Percentiles rank a stretch among this genome's conserved stretches.
Evolutionary conservation across 2,113 vertebrate genomes (phyloP).

Genomic region (Serilophus lunatus): DNA sequence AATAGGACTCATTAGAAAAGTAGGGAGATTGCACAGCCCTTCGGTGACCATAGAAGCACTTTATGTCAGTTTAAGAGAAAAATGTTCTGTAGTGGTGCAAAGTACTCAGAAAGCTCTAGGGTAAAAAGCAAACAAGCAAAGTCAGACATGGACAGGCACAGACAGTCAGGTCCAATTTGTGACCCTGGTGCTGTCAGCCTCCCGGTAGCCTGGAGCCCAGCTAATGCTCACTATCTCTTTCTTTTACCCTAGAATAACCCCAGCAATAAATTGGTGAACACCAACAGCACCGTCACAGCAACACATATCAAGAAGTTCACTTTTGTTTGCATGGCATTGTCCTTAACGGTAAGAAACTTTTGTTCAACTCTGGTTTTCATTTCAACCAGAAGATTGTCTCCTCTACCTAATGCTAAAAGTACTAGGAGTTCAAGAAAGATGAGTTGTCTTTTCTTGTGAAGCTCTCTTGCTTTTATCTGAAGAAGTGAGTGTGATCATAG

Average conservation of each 20-base stretch:
- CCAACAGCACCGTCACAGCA: conserved; percentile 78
- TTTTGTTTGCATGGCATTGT: conserved; percentile 89
- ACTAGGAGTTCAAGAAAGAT: neutral
- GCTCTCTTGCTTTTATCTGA: neutral
- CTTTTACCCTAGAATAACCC: conserved; percentile 84
- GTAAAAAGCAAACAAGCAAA: conserved; percentile 30
- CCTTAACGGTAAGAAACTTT: conserved; percentile 86
- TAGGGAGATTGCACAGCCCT: neutral
- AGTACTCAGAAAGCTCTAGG: neutral
- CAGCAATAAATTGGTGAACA: conserved; percentile 87
- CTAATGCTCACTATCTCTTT: conserved; percentile 27
- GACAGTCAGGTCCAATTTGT: neutral
- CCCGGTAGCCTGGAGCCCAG: neutral
- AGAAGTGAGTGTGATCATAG: neutral
- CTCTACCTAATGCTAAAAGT: neutral
- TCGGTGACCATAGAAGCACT: neutral
- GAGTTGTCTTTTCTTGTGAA: neutral
- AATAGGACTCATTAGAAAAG: neutral
- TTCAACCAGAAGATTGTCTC: neutral
- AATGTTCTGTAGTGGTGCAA: neutral
- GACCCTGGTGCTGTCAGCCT: neutral
- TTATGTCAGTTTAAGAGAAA: neutral
- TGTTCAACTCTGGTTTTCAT: neutral
- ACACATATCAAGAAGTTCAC: conserved; percentile 95
- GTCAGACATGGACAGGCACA: neutral